Base-by-base conservation (phyloP, 37 sponge, comb jelly and placozoan genomes). In the Ianthella basta region DNA sequence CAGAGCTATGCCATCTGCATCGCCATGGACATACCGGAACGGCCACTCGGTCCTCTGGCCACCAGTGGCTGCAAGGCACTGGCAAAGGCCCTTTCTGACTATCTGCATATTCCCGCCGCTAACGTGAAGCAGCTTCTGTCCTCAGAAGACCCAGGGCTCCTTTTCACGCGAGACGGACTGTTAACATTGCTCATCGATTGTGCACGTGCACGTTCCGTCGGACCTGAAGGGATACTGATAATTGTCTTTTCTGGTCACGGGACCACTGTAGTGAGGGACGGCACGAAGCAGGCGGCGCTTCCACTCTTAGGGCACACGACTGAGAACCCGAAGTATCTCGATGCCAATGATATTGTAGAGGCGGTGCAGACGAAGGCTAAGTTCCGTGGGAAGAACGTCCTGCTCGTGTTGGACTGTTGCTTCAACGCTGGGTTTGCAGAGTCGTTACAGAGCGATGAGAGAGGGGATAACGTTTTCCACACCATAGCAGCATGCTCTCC, bases 391-490 rank as follows among this genome's bases (percentile, higher is more conserved):
- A 36, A 41, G 53, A 75, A 50, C n/a, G 78, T 75, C 54, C 33
- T 75, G 12, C 37, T 75, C 44, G 78, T 75, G 15, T 41, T 75
- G 78, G 78, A 75, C 37, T 75, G 78, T 14, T 75, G 78, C 54
- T 75, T 75, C 53, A 50, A 53, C n/a, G 78, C 53, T 50, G 78
- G 78, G 21, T 39, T 75, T 36, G 18, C 78, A 40, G n/a, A 50
- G 44, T 75, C 53, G 78, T 5, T 41, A 12, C 15, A 40, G 1
- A 1, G 25, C 21, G 40, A 75, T 41, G 53, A 75, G 32, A 12
- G 37, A 0, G 20, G 25, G 32, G 13, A 8, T 21, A 15, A 44
- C 3, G 39, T 24, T 2, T 75, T 75, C 10, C 78, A 53, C 25
- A 75, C 38, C 21, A 75, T 75, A 40, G 20, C 78, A 21, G 78